These are phyloP conservation scores for Drosophila melanosoma DNA, from an alignment of 2,888 invertebrate species.

Conservation along the genomic window DNA sequence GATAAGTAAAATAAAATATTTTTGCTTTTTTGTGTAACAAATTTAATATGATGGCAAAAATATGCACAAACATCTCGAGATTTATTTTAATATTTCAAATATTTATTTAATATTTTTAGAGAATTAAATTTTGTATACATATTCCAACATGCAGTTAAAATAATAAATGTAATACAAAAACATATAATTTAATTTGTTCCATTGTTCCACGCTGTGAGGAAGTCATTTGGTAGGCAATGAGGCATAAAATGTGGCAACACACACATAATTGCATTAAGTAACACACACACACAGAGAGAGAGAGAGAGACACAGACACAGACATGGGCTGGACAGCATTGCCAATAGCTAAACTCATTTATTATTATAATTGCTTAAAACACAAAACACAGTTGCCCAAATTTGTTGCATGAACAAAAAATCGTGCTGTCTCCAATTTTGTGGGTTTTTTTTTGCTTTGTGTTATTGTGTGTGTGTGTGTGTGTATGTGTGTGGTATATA, in stretches of 20 bases:
- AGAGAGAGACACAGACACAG: conserved; percentile 4
- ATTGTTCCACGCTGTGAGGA: conserved; percentile 1
- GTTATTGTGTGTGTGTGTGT: conserved; percentile 6
- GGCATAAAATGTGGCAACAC: conserved; percentile 44
- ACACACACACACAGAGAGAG: conserved; percentile 18
- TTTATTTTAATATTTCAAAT: neutral
- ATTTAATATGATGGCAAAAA: neutral
- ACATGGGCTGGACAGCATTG: conserved; percentile 28
- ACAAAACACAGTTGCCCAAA: conserved; percentile 27
- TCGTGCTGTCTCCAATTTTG: conserved; percentile 29
- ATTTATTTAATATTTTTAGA: neutral
- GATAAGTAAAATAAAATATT: neutral
- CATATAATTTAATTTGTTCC: neutral
- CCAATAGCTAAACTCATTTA: conserved; percentile 62
- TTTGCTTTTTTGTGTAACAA: neutral
- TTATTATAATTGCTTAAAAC: conserved; percentile 72
- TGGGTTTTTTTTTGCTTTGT: conserved; percentile 6
- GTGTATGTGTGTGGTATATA: conserved; percentile 21
- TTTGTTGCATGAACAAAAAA: conserved; percentile 42
- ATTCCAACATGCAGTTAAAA: neutral
- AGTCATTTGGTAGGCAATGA: conserved; percentile 33
- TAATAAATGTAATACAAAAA: neutral
- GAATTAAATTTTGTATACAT: neutral
- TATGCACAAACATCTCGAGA: neutral
- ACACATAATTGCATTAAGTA: conserved; percentile 65